These are phyloP conservation scores for Tachina grossa DNA, from an alignment of 2,888 invertebrate species.

Conservation along the genomic window DNA sequence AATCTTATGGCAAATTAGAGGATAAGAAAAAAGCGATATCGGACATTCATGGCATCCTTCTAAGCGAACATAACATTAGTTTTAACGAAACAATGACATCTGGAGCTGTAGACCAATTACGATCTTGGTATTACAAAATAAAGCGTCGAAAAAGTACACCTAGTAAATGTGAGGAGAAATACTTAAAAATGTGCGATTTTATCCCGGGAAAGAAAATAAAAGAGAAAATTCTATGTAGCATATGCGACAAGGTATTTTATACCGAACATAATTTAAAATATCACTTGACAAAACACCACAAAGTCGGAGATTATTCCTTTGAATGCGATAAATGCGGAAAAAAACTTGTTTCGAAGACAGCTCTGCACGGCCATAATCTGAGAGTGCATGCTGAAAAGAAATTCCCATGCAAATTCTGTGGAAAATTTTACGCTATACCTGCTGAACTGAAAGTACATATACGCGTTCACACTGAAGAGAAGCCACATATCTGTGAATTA, in stretches of 20 bases:
- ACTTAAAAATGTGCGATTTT: constrained; percentile 74
- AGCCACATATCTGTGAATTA: constrained; percentile 76
- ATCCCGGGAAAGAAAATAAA: constrained; percentile 74
- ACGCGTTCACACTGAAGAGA: constrained; percentile 76
- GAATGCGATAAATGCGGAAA: constrained; percentile 75
- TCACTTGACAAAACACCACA: constrained; percentile 76
- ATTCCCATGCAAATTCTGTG: constrained; percentile 75
- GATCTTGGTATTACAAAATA: constrained; percentile 76
- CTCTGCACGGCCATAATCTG: constrained; percentile 73
- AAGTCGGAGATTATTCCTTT: constrained; percentile 78
- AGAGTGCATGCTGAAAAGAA: constrained; percentile 77
- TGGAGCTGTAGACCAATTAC: constrained; percentile 74
- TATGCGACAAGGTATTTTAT: constrained; percentile 74
- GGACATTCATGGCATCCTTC: constrained; percentile 73
- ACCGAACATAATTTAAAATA: constrained; percentile 75
- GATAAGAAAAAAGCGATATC: constrained; percentile 74
- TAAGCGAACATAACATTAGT: constrained; percentile 66
- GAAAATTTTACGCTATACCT: constrained; percentile 74
- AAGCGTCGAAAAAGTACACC: constrained; percentile 55
- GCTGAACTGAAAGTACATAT: constrained; percentile 75
- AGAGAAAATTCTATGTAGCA: constrained; percentile 74
- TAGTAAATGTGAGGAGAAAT: constrained; percentile 73
- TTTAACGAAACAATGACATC: constrained; percentile 75
- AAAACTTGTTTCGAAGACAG: constrained; percentile 73
- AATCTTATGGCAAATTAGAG: constrained; percentile 73